Conservation (phyloP, 2,888 invertebrate genomes). For the Meliscaeva auricollis region DNA sequence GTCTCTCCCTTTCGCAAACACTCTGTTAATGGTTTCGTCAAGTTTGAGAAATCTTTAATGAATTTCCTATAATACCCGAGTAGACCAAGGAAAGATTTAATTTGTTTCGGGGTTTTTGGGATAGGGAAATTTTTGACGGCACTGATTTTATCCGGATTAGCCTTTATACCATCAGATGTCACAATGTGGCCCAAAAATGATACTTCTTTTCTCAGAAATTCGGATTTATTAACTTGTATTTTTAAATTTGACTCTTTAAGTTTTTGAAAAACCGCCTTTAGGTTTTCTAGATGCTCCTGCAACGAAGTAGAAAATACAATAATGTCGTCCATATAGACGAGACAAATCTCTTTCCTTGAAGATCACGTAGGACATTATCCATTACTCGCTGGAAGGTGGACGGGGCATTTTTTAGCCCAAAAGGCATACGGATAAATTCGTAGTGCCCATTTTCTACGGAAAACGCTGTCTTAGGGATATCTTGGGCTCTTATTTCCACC, state of each 20-base stretch:
- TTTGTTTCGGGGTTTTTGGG: constrained; percentile 62
- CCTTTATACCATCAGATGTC: constrained; percentile 49
- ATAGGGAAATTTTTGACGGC: constrained; percentile 61
- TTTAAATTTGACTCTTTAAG: background rate
- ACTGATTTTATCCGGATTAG: constrained; percentile 69
- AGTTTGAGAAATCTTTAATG: constrained; percentile 50
- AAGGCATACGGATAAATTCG: constrained; percentile 36
- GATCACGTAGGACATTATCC: constrained; percentile 48
- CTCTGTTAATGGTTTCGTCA: background rate
- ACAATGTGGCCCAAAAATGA: constrained; percentile 23
- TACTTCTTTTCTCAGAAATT: constrained; percentile 46
- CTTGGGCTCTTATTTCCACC: constrained; percentile 7
- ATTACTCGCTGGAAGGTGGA: constrained; percentile 7
- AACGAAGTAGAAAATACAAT: constrained; percentile 10
- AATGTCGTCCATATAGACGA: constrained; percentile 9
- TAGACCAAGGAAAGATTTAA: constrained; percentile 70
- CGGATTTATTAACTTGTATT: constrained; percentile 7
- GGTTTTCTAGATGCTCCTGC: background rate
- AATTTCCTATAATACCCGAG: no score
- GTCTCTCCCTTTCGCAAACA: constrained; percentile 14
- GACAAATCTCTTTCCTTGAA: constrained; percentile 55
- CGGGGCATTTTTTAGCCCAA: constrained; percentile 44
- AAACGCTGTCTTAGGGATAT: constrained; percentile 18
- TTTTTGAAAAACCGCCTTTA: constrained; percentile 8
- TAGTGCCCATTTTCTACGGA: constrained; percentile 19